Evolutionary conservation across 2,888 invertebrate genomes (phyloP).

Genomic region (Archaeoteleia sp.): DNA sequence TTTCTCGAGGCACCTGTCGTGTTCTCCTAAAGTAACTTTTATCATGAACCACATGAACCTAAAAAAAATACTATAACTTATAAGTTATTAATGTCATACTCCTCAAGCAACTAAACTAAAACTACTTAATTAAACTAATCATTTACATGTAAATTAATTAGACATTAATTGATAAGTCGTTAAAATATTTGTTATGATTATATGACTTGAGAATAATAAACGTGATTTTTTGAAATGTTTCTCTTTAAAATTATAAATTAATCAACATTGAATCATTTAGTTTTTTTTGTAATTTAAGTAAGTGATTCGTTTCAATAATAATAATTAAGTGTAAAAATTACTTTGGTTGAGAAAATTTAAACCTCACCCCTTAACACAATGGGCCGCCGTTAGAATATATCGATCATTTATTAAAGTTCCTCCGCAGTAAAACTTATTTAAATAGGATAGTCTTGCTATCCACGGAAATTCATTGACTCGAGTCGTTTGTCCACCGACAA

Average conservation of each 20-base stretch:
- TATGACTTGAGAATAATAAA: too few species aligned
- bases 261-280: too few species aligned
- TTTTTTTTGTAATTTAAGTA: too few species aligned
- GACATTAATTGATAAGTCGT: too few species aligned
- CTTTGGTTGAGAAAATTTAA: conserved; percentile 1
- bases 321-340: conserved; percentile 4
- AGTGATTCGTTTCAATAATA: too few species aligned
- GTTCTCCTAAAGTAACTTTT: conserved; percentile 91
- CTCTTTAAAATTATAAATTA: too few species aligned
- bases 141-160: too few species aligned
- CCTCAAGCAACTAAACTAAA: too few species aligned
- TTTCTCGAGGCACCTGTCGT: conserved; percentile 86
- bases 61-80: conserved; percentile 73
- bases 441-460: conserved; percentile 91
- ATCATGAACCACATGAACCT: conserved; percentile 95
- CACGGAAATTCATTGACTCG: conserved; percentile 89
- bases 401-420: conserved; percentile 91
- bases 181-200: too few species aligned
- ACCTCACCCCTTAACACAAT: conserved; percentile 90
- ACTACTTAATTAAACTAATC: too few species aligned
- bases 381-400: conserved; percentile 91
- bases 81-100: conserved; percentile 52
- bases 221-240: too few species aligned
- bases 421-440: conserved; percentile 93
- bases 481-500: conserved; percentile 87